These are phyloP conservation scores for Hydrolagus colliei DNA, from an alignment of 2,797 vertebrate genomes.

Conservation along the genomic window DNA sequence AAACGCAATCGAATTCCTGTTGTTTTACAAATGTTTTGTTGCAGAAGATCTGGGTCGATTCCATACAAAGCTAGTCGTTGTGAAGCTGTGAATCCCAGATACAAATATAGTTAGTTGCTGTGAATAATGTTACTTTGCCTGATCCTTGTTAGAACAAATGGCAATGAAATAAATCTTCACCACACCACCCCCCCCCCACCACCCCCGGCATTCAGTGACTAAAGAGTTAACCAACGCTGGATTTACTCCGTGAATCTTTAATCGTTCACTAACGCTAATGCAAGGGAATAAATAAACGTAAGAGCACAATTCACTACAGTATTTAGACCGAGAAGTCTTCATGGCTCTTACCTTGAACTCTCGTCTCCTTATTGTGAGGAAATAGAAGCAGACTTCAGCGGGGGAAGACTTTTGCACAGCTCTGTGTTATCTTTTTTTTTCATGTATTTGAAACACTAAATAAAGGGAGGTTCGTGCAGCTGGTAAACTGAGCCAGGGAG, in stretches of 20 bases:
- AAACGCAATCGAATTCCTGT: too few relatives aligned
- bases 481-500: not conserved
- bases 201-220: not conserved
- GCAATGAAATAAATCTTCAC: not conserved
- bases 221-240: constrained; percentile 10
- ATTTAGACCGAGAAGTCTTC: not conserved
- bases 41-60: too few relatives aligned
- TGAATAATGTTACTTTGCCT: too few relatives aligned
- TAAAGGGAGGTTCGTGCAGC: not conserved
- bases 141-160: too few relatives aligned
- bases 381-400: not conserved
- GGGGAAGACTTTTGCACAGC: not conserved
- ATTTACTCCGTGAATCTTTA: not conserved
- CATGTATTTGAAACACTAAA: not conserved
- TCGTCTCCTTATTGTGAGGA: not conserved
- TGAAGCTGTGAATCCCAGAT: too few relatives aligned
- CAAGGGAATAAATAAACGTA: not conserved
- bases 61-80: too few relatives aligned
- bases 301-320: too few relatives aligned
- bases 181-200: too few relatives aligned
- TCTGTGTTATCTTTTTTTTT: not conserved
- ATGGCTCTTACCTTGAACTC: not conserved
- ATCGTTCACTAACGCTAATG: not conserved
- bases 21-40: too few relatives aligned
- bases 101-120: too few relatives aligned